phyloP scores from a whole-genome alignment of 2,797 vertebrate genomes.

The Platyrinchus mystaceus region DNA sequence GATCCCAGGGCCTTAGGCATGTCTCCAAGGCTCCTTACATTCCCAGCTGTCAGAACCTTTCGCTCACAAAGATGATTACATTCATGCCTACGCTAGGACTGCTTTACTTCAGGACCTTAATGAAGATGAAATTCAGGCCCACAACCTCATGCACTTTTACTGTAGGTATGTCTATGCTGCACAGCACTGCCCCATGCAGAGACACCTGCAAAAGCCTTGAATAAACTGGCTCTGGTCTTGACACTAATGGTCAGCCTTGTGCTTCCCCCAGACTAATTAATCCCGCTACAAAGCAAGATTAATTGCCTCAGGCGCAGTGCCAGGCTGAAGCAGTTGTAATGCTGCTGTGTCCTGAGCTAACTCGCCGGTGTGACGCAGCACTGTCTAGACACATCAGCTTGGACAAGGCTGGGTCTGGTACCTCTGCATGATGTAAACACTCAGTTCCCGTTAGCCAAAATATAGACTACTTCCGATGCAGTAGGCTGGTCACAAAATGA shows the following conservation, averaged over 20 bases:
- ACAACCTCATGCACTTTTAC: not conserved
- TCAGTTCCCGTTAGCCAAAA: not conserved
- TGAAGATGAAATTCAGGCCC: not conserved
- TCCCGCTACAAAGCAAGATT: not conserved
- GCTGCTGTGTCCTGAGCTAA: not conserved
- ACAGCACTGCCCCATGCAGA: not conserved
- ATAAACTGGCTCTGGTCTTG: not conserved
- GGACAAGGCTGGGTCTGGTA: not conserved
- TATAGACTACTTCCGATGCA: not conserved
- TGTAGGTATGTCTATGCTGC: not conserved
- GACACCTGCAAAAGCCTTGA: not conserved
- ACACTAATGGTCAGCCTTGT: not conserved
- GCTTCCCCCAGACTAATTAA: not conserved
- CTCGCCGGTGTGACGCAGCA: not conserved
- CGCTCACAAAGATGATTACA: not conserved
- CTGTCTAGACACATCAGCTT: slow-evolving; percentile 21
- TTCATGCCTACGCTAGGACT: not conserved
- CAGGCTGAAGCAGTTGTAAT: not conserved
- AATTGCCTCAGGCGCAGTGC: not conserved
- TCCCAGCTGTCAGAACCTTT: not conserved
- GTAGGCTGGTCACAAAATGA: not conserved
- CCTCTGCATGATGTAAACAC: not conserved
- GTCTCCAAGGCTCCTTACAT: not conserved
- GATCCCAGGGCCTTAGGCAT: not conserved
- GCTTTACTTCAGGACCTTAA: not conserved